These are phyloP conservation scores for Schizothorax lantsangensis DNA, from an alignment of 2,797 vertebrate genomes.

Conservation along the genomic window DNA sequence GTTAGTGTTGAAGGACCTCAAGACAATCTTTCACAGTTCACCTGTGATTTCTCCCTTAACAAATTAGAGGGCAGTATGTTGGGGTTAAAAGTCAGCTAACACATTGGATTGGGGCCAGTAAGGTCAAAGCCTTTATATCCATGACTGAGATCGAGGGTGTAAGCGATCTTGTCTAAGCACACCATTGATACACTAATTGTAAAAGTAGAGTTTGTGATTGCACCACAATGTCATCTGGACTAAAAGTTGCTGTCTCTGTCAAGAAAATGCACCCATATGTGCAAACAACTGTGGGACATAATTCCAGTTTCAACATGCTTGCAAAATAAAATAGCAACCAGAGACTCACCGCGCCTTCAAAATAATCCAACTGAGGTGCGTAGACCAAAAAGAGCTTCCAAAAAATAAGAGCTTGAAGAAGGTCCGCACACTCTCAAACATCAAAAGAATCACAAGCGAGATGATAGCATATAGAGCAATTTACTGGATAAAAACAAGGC, in stretches of 20 bases:
- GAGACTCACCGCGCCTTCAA: too few species aligned
- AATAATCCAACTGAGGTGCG: too few species aligned
- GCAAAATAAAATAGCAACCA: not conserved
- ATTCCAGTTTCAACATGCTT: not conserved
- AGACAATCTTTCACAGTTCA: conserved; percentile 35
- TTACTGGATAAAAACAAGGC: too few species aligned
- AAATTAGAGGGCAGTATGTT: conserved; percentile 17
- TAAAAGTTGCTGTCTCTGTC: not conserved
- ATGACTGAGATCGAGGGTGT: conserved; percentile 4
- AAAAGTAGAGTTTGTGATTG: not conserved
- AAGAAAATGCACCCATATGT: conserved; percentile 1
- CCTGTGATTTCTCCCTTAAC: conserved; percentile 3
- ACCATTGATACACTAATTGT: not conserved
- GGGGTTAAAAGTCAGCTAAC: conserved; percentile 21
- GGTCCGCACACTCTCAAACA: too few species aligned
- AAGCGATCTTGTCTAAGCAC: not conserved
- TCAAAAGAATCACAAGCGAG: too few species aligned
- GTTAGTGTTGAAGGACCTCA: conserved; percentile 15
- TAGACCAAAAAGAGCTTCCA: too few species aligned
- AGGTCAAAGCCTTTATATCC: conserved; percentile 10
- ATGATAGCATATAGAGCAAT: too few species aligned
- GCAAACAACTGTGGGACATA: not conserved
- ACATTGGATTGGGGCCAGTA: conserved; percentile 11
- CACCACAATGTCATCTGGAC: conserved; percentile 9
- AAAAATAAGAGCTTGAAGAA: too few species aligned